Base-by-base conservation (phyloP, 2,888 invertebrate genomes). In the Spodoptera picta region DNA sequence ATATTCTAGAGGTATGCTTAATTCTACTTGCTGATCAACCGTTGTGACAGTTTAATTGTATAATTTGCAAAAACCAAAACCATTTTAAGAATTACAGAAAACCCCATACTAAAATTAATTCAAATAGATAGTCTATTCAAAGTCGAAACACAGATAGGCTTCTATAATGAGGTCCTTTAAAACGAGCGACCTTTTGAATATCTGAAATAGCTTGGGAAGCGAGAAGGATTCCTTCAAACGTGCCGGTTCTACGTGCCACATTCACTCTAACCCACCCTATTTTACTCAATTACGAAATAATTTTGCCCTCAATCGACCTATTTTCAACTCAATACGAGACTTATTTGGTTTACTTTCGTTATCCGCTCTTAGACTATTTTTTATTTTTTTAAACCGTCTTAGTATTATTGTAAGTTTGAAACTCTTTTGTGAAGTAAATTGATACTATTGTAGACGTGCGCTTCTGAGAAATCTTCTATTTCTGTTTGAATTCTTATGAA, bases 141-240 rank as follows among this genome's bases (percentile, higher is more conserved):
- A 73, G 77, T 68, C 74, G 69, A 79, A 83, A 85, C 80, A 79
- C 78, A 77, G 72, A 64, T 70, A 79, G 73, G 75, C 68, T 76
- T 73, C 66, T 73, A 81, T 83, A 83, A 83, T 80, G 79, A 79
- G 71, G 80, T 75, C 79, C 83, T 86, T 83, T 85, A 85, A 87
- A 89, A 87, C 82, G 79, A 74, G 65, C 72, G 81, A 72, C 83
- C 89, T 84, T 88, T 89, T 89, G 89, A 89, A 89, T 89, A 88
- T 86, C 87, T 86, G 77, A 84, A 88, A 89, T 88, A 86, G 78
- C 84, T 79, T 75, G 57, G 80, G 77, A 73, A 73, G 65, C 56
- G 68, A 58, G 69, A 67, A 77, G 79, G 79, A 85, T 82, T 81
- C 83, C 77, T 74, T 48, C 68, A 69, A 66, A 79, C 82, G 79